Conservation (phyloP, 2,888 invertebrate species). For the Dendrolimus pini region DNA sequence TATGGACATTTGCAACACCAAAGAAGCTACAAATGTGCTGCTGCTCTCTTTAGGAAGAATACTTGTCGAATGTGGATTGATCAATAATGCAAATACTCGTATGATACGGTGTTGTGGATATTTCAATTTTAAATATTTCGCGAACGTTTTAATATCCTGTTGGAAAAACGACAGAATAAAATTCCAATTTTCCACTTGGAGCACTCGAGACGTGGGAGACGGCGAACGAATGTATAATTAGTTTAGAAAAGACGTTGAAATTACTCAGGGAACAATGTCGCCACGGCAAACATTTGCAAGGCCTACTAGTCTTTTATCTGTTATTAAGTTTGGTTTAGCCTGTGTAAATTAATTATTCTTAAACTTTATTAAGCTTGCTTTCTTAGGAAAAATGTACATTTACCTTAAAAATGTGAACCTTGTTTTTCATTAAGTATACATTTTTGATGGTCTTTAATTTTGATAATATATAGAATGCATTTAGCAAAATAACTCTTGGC, state of each 20-base stretch:
- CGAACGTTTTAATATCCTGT: conserved; percentile 40
- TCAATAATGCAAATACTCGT: too few relatives aligned
- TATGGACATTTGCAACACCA: too few relatives aligned
- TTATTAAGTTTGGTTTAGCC: conserved; percentile 1
- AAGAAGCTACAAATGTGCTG: too few relatives aligned
- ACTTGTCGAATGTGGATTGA: too few relatives aligned
- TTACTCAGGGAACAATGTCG: conserved; percentile 23
- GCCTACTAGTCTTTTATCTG: conserved; percentile 20
- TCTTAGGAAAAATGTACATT: too few relatives aligned
- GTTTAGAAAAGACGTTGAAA: conserved; percentile 27
- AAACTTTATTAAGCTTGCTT: not conserved
- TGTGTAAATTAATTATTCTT: not conserved
- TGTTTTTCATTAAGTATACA: too few relatives aligned
- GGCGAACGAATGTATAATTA: conserved; percentile 37
- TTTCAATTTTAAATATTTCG: conserved; percentile 25
- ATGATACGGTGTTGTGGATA: conserved; percentile 5
- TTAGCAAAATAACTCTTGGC: too few relatives aligned
- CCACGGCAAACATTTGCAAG: conserved; percentile 23
- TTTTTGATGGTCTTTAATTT: too few relatives aligned
- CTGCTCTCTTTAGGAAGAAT: too few relatives aligned
- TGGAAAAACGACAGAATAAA: conserved; percentile 37
- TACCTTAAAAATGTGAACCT: too few relatives aligned
- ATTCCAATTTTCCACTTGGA: conserved; percentile 41
- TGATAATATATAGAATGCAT: too few relatives aligned
- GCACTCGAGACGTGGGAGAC: conserved; percentile 27